These are phyloP conservation scores for Saguinus imperator DNA, from an alignment of 2,113 vertebrate genomes.

Conservation along the genomic window DNA sequence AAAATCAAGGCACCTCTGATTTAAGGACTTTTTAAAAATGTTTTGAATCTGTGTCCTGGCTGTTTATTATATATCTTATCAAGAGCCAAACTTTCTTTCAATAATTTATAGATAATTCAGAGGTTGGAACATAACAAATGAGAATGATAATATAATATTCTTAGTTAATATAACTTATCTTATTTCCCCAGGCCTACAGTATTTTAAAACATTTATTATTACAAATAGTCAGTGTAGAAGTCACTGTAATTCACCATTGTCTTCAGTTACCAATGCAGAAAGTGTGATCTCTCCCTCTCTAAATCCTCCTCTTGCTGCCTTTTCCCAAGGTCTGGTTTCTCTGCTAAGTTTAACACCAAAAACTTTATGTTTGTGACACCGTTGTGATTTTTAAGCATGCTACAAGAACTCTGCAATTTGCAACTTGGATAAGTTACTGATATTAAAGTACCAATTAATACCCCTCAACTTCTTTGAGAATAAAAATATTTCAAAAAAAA, in stretches of 20 bases:
- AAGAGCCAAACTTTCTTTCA: slow-evolving; percentile 53
- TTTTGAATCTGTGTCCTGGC: background rate
- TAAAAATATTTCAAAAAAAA: background rate
- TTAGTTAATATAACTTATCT: slow-evolving; percentile 16
- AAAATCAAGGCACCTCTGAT: slow-evolving; percentile 59
- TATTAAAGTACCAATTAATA: slow-evolving; percentile 8
- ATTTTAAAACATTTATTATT: slow-evolving; percentile 14
- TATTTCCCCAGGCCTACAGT: background rate
- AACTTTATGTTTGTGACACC: background rate
- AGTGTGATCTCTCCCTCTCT: background rate
- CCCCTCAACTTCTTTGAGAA: background rate
- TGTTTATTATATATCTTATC: slow-evolving; percentile 33
- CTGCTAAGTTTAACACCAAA: background rate
- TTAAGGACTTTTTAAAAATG: background rate
- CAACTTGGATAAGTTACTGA: background rate
- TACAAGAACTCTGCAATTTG: background rate
- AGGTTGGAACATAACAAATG: background rate
- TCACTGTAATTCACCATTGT: background rate
- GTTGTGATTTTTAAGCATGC: slow-evolving; percentile 35
- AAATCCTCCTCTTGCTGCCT: background rate
- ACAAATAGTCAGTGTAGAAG: background rate
- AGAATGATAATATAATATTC: slow-evolving; percentile 23
- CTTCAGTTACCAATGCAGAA: background rate
- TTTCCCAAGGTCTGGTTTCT: background rate
- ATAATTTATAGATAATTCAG: slow-evolving; percentile 36